These are phyloP conservation scores for Hylomyscus alleni DNA, from an alignment of 2,797 vertebrate species.

Conservation along the genomic window DNA sequence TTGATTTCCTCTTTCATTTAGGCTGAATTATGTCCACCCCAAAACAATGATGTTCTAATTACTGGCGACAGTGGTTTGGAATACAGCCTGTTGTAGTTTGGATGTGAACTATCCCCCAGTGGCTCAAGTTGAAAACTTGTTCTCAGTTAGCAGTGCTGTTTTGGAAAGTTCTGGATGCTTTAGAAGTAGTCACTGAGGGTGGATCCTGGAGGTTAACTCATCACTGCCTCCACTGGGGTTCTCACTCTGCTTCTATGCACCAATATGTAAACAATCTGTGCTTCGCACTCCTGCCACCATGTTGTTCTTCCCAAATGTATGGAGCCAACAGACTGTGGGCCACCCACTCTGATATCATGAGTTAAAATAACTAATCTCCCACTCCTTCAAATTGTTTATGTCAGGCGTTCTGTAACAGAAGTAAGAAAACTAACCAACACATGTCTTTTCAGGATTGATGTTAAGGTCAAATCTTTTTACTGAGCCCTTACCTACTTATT, in stretches of 20 bases:
- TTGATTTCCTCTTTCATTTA: neutral
- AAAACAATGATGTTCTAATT: neutral
- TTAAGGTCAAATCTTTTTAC: neutral
- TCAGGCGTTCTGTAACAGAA: neutral
- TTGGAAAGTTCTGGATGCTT: neutral
- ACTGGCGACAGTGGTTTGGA: neutral
- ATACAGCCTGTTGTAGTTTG: neutral
- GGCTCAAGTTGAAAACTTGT: neutral
- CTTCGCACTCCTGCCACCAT: neutral
- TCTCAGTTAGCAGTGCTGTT: neutral
- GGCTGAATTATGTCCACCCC: neutral
- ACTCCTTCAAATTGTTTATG: neutral
- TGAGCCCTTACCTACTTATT: neutral
- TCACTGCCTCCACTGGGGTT: neutral
- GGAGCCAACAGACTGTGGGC: neutral
- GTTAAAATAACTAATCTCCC: neutral
- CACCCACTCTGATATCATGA: neutral
- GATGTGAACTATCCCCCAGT: neutral
- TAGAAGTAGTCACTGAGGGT: neutral
- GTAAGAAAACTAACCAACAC: neutral
- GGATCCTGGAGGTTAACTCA: neutral
- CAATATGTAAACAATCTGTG: neutral
- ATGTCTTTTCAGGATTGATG: neutral
- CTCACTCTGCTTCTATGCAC: neutral
- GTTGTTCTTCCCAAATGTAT: neutral